These are phyloP conservation scores for Mugil cephalus DNA, from an alignment of 2,113 vertebrate genomes.

Conservation along the genomic window DNA sequence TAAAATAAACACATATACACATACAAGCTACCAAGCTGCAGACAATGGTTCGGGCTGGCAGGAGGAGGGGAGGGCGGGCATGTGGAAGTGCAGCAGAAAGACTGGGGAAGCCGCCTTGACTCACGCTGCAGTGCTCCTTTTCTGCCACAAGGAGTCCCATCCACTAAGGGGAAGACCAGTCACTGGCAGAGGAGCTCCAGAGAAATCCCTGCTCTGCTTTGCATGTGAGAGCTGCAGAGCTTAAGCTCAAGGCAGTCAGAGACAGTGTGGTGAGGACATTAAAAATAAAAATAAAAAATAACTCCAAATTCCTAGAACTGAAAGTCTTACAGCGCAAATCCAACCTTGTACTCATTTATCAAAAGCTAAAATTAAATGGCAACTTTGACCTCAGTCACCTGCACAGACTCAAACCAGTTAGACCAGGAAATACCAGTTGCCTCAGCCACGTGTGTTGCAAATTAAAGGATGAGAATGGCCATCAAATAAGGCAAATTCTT, in stretches of 20 bases:
- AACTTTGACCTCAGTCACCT: background rate
- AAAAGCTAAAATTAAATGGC: background rate
- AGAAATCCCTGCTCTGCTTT: conserved; percentile 56
- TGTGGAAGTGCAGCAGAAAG: conserved; percentile 21
- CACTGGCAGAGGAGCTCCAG: conserved; percentile 47
- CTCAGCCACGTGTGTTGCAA: background rate
- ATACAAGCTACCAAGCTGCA: too few relatives aligned
- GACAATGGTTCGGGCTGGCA: conserved; percentile 3
- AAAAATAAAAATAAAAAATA: too few relatives aligned
- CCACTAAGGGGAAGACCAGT: conserved; percentile 48
- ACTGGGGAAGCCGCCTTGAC: conserved; percentile 49
- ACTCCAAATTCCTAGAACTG: background rate
- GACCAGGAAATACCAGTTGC: conserved; percentile 10
- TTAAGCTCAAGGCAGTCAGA: background rate
- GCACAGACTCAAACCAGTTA: conserved; percentile 31
- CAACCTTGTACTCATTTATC: background rate
- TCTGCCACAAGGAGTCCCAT: conserved; percentile 71
- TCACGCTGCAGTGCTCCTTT: conserved; percentile 42
- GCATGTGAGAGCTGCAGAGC: conserved; percentile 28
- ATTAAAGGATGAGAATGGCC: background rate
- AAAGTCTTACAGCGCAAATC: background rate
- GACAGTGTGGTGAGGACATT: background rate
- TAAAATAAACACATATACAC: background rate
- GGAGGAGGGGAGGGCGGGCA: background rate
- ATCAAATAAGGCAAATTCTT: background rate